phyloP scores from a whole-genome alignment of 2,113 vertebrate genomes.

The Scophthalmus maximus region DNA sequence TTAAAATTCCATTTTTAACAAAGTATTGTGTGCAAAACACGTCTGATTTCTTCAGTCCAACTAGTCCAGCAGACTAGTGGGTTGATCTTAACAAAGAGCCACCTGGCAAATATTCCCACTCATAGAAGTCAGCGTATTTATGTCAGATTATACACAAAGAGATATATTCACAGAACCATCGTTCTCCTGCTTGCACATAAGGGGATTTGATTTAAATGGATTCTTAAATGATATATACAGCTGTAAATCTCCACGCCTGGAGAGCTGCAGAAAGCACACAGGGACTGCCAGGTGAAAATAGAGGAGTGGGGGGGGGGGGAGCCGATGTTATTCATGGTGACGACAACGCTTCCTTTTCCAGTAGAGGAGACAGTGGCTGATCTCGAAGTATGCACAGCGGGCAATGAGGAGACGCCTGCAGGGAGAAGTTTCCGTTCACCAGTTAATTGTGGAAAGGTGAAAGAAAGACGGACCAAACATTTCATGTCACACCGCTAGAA shows the following conservation, averaged over 20 bases:
- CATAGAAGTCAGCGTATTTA: constrained; percentile 35
- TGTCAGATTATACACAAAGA: constrained; percentile 8
- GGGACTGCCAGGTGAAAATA: constrained; percentile 52
- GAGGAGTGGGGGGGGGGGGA: not conserved
- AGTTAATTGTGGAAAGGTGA: constrained; percentile 67
- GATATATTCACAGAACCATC: constrained; percentile 40
- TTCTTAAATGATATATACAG: constrained; percentile 72
- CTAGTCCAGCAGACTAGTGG: not conserved
- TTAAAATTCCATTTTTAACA: not conserved
- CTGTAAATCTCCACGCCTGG: constrained; percentile 54
- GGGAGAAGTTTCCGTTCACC: constrained; percentile 58
- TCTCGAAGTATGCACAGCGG: constrained; percentile 48
- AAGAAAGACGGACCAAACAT: not conserved
- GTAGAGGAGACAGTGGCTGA: constrained; percentile 46
- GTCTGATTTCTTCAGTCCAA: not conserved
- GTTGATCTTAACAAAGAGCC: constrained; percentile 10
- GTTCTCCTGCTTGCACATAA: constrained; percentile 57
- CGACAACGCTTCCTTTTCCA: constrained; percentile 59
- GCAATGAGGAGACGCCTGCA: constrained; percentile 63
- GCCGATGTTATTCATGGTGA: constrained; percentile 71
- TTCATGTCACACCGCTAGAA: not conserved
- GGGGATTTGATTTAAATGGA: constrained; percentile 63
- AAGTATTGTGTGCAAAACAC: not conserved
- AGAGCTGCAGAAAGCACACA: constrained; percentile 37
- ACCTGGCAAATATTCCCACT: constrained; percentile 26